Conservation (phyloP, 2,797 vertebrate species). For the Alauda arvensis region DNA sequence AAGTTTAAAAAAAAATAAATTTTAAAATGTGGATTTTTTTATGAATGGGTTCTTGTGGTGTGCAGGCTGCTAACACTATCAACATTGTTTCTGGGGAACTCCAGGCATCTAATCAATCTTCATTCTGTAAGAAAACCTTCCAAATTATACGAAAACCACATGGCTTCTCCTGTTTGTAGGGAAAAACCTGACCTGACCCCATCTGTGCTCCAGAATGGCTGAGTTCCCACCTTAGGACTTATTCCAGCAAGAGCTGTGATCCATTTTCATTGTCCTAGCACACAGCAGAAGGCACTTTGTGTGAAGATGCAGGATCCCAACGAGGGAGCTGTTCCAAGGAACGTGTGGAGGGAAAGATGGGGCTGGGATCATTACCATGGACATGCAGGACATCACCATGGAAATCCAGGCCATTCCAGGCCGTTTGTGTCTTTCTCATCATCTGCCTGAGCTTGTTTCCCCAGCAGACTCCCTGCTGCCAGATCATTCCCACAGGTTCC, state of each 20-base stretch:
- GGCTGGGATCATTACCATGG: neutral
- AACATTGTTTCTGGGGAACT: conserved; percentile 64
- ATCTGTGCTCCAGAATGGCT: conserved; percentile 44
- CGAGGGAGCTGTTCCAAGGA: neutral
- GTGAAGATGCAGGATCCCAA: neutral
- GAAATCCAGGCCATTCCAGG: neutral
- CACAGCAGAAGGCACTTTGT: neutral
- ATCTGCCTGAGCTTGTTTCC: neutral
- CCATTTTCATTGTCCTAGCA: conserved; percentile 8
- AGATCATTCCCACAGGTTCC: neutral
- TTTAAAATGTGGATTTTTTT: conserved; percentile 18
- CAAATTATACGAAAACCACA: conserved; percentile 61
- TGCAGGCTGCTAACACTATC: conserved; percentile 64
- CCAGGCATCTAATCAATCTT: conserved; percentile 66
- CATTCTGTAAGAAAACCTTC: conserved; percentile 55
- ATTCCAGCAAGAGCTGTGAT: conserved; percentile 21
- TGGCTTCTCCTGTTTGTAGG: conserved; percentile 57
- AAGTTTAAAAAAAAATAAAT: conserved; percentile 41
- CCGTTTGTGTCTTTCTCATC: neutral
- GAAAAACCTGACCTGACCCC: conserved; percentile 48
- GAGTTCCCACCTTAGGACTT: neutral
- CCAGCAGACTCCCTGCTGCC: neutral
- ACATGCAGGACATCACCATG: neutral
- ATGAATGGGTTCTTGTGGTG: conserved; percentile 63
- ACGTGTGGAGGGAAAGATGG: neutral